Conservation (phyloP, 2,888 invertebrate species). For the Xylota segnis region DNA sequence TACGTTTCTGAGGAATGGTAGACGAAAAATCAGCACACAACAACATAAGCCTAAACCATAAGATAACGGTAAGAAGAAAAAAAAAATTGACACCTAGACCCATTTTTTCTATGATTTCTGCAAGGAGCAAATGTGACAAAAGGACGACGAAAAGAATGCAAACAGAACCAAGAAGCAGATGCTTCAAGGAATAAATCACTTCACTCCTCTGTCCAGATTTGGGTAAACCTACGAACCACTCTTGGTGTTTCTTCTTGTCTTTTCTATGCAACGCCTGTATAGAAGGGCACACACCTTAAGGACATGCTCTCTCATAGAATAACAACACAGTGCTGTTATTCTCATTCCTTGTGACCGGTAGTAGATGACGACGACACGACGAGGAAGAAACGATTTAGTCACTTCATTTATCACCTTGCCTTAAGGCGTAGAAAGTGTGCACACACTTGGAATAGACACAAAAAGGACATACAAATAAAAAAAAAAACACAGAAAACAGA, state of each 20-base stretch:
- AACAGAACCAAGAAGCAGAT: constrained; percentile 56
- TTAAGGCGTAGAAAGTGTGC: constrained; percentile 68
- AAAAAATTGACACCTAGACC: constrained; percentile 44
- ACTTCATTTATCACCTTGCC: constrained; percentile 76
- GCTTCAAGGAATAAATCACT: constrained; percentile 69
- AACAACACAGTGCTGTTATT: constrained; percentile 45
- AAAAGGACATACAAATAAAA: constrained; percentile 13
- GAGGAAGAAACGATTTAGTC: constrained; percentile 75
- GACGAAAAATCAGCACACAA: background rate
- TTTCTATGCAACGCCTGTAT: constrained; percentile 52
- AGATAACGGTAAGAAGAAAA: constrained; percentile 13
- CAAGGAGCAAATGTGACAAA: constrained; percentile 42
- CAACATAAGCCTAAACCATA: background rate
- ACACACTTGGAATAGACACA: constrained; percentile 51
- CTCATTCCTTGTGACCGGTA: constrained; percentile 17
- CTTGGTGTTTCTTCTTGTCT: constrained; percentile 3
- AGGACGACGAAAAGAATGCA: constrained; percentile 35
- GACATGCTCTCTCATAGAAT: constrained; percentile 48
- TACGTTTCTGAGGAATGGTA: background rate
- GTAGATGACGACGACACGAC: constrained; percentile 37
- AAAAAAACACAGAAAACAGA: background rate
- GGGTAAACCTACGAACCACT: constrained; percentile 40
- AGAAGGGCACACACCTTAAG: constrained; percentile 63
- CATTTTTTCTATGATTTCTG: constrained; percentile 4
- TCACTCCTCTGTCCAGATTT: constrained; percentile 40